These are phyloP conservation scores for Melinopterus prodromus DNA, from an alignment of 2,888 invertebrate genomes.

Conservation along the genomic window DNA sequence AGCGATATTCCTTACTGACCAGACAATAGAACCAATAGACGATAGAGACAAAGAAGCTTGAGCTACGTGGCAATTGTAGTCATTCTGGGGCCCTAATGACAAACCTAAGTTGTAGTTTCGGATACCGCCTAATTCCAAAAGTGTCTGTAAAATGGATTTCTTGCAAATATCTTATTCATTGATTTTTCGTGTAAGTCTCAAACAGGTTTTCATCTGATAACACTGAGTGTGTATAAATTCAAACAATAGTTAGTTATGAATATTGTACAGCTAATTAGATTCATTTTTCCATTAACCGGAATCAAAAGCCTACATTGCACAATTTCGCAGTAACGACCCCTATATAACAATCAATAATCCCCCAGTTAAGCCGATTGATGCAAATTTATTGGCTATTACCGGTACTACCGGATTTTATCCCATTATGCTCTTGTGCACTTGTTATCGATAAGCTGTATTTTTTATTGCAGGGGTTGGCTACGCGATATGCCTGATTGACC, in stretches of 20 bases:
- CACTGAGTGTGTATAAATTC: not conserved
- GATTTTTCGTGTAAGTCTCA: no score
- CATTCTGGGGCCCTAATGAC: no score
- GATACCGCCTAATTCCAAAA: no score
- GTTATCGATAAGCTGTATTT: slow-evolving; percentile 16
- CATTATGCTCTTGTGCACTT: not conserved
- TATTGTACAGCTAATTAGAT: not conserved
- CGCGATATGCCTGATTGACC: slow-evolving; percentile 94
- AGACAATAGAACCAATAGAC: no score
- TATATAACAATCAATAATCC: not conserved
- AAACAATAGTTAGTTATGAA: not conserved
- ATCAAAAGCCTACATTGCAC: not conserved
- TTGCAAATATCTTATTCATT: no score
- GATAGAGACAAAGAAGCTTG: no score
- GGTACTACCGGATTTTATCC: not conserved
- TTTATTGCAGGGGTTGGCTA: slow-evolving; percentile 84
- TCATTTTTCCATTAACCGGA: not conserved
- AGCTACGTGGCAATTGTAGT: no score
- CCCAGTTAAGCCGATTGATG: not conserved
- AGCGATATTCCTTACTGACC: no score
- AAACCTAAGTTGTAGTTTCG: no score
- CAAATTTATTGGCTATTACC: not conserved
- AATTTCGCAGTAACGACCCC: not conserved
- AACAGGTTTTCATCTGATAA: not conserved
- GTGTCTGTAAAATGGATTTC: no score